phyloP scores from a whole-genome alignment of 2,888 invertebrate species.

The Agrypnus murinus region DNA sequence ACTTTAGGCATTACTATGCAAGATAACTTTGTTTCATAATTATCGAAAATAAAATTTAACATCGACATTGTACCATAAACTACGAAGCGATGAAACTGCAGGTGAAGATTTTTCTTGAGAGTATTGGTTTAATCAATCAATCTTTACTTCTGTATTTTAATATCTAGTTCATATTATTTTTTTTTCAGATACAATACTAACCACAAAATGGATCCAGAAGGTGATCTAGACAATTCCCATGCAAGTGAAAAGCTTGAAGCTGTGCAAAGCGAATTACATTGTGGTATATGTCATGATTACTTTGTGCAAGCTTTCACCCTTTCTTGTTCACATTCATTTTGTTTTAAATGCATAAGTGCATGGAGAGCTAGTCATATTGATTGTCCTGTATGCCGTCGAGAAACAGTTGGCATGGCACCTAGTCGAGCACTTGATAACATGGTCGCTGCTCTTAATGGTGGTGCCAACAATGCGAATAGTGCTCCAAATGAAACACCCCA shows the following conservation, averaged over 20 bases:
- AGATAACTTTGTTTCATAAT: constrained; percentile 32
- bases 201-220: neutral
- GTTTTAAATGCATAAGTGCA: constrained; percentile 31
- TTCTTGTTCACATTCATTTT: constrained; percentile 42
- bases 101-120: too few relatives aligned
- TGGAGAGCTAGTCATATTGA: constrained; percentile 30
- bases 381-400: constrained; percentile 40
- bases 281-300: constrained; percentile 39
- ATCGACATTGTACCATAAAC: constrained; percentile 34
- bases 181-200: neutral
- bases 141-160: too few relatives aligned
- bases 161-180: too few relatives aligned
- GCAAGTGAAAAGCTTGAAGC: constrained; percentile 30
- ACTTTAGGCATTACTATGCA: constrained; percentile 41
- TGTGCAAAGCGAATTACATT: constrained; percentile 33
- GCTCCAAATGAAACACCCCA: neutral
- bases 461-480: neutral
- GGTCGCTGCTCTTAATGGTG: constrained; percentile 32
- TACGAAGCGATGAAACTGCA: too few relatives aligned
- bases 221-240: neutral
- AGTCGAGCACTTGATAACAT: constrained; percentile 41
- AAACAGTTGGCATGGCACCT: constrained; percentile 32
- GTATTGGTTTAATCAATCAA: too few relatives aligned
- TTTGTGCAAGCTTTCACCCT: constrained; percentile 40
- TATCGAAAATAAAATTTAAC: constrained; percentile 14